Conservation (phyloP, 2,888 invertebrate species). For the Tenthredo distinguenda region DNA sequence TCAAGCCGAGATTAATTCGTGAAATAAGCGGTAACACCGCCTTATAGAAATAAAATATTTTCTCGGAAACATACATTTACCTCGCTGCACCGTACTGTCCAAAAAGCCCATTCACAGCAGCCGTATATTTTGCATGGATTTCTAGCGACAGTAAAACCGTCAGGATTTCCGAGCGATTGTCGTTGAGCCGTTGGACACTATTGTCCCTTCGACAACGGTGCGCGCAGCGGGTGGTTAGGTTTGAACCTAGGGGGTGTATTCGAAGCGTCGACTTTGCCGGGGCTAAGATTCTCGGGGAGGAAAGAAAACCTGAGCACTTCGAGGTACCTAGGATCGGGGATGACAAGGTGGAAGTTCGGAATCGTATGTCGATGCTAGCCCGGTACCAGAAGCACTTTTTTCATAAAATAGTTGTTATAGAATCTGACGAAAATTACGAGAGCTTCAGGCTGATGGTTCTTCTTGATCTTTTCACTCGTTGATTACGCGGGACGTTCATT, state of each 20-base stretch:
- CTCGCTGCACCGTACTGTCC: background rate
- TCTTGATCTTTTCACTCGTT: background rate
- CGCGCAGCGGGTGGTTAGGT: constrained; percentile 49
- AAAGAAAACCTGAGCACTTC: constrained; percentile 46
- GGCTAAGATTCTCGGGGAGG: background rate
- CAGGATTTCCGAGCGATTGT: constrained; percentile 69
- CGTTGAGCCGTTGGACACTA: constrained; percentile 63
- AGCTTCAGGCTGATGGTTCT: background rate
- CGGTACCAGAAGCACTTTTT: background rate
- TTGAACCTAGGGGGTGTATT: constrained; percentile 42
- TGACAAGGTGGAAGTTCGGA: constrained; percentile 31
- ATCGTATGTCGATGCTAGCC: background rate
- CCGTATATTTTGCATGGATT: constrained; percentile 65
- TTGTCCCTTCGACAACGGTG: constrained; percentile 50
- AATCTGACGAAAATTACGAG: constrained; percentile 24
- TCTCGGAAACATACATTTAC: background rate
- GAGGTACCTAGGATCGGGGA: constrained; percentile 46
- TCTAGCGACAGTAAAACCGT: constrained; percentile 73
- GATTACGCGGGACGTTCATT: background rate
- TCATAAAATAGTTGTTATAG: background rate
- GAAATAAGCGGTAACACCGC: background rate
- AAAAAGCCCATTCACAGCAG: constrained; percentile 44
- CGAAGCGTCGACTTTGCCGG: constrained; percentile 32
- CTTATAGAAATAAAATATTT: background rate
- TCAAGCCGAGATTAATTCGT: background rate